A percentile compares a stretch with the other conserved stretches of the same genome.
phyloP scores from a whole-genome alignment of 2,797 vertebrate species.

The Rhodeus uyekii region DNA sequence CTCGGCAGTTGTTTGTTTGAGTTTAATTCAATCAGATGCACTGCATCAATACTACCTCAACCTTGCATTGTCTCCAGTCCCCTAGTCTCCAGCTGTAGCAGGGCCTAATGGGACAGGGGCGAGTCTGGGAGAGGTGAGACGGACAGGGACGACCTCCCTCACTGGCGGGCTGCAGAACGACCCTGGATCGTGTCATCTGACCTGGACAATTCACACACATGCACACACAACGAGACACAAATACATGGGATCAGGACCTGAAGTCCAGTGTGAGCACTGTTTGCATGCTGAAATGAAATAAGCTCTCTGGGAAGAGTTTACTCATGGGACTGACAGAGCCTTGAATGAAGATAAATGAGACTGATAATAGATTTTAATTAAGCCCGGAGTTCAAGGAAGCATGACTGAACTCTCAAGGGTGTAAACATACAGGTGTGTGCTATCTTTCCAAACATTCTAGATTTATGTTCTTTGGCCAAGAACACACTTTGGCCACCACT shows the following conservation, averaged over 20 bases:
- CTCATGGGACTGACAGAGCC: constrained; percentile 19
- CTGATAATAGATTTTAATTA: constrained; percentile 57
- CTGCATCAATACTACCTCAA: constrained; percentile 74
- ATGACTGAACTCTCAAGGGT: constrained; percentile 10
- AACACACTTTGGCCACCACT: too few relatives aligned
- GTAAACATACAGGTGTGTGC: constrained; percentile 6
- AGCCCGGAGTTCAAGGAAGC: constrained; percentile 18
- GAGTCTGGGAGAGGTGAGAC: constrained; percentile 77
- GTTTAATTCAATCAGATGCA: not conserved
- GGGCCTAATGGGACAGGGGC: constrained; percentile 78
- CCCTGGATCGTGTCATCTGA: constrained; percentile 78
- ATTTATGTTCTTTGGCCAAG: not conserved
- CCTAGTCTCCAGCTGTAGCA: constrained; percentile 83
- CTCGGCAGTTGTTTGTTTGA: not conserved
- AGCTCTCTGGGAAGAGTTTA: constrained; percentile 35
- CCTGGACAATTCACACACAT: constrained; percentile 64
- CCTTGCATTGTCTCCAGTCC: constrained; percentile 80
- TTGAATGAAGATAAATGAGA: constrained; percentile 49
- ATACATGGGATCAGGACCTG: not conserved
- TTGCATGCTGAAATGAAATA: constrained; percentile 34
- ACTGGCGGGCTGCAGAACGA: constrained; percentile 73
- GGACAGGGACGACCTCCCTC: constrained; percentile 82
- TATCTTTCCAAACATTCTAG: not conserved
- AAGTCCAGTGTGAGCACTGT: constrained; percentile 19
- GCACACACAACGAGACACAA: not conserved